A percentile compares a stretch with the other conserved stretches of the same genome.
phyloP scores from a whole-genome alignment of 2,888 invertebrate genomes.

The Microctonus hyperodae region DNA sequence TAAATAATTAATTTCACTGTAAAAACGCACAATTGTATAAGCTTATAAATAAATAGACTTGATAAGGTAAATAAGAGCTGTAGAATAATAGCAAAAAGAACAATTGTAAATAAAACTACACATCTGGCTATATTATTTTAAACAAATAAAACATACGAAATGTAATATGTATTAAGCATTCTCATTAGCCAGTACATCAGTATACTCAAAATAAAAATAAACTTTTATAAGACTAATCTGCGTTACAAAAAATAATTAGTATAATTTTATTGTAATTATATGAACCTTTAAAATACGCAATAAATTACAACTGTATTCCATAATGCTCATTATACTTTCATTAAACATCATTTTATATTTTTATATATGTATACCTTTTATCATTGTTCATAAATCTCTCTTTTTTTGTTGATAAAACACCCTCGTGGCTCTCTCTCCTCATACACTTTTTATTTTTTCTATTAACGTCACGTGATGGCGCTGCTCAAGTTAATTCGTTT shows the following conservation, averaged over 20 bases:
- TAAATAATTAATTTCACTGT: background rate
- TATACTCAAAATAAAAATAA: background rate
- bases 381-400: background rate
- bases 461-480: slow-evolving; percentile 39
- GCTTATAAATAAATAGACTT: background rate
- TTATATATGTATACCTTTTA: background rate
- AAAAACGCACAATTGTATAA: background rate
- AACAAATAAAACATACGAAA: background rate
- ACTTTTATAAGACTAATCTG: background rate
- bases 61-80: background rate
- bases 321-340: background rate
- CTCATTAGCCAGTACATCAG: background rate
- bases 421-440: no score
- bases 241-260: background rate
- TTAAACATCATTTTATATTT: background rate
- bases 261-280: background rate
- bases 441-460: background rate
- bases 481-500: slow-evolving; percentile 49
- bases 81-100: background rate
- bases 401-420: background rate
- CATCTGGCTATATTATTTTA: background rate
- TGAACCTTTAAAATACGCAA: background rate
- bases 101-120: background rate
- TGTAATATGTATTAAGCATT: background rate
- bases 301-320: background rate